phyloP scores from a whole-genome alignment of 1,140 invertebrate genomes.

The Leptinotarsa undecemlineata region DNA sequence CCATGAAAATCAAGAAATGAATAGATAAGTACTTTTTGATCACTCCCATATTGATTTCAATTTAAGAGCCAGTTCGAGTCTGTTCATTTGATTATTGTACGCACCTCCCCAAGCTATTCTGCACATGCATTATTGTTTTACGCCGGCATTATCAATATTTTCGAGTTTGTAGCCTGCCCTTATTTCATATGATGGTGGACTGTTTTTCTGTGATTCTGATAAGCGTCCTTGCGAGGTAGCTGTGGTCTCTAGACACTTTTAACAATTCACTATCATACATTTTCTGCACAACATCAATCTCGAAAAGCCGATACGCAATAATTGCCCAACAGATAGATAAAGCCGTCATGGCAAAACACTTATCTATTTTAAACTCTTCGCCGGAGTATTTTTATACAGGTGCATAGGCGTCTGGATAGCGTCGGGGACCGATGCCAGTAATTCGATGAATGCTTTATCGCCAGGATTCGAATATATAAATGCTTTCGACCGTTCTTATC shows the following conservation, averaged over 20 bases:
- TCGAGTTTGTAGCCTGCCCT: no score
- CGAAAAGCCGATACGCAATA: neutral
- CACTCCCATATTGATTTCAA: no score
- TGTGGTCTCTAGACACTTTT: neutral
- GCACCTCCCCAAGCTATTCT: no score
- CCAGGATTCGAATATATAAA: slow-evolving; percentile 24
- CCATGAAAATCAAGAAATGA: no score
- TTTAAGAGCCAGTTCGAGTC: no score
- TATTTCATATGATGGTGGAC: no score
- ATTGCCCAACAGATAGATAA: neutral
- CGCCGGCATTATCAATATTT: no score
- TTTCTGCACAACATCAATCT: neutral
- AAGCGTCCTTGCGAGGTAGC: no score
- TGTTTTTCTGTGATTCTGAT: no score
- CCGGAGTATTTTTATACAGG: slow-evolving; percentile 22
- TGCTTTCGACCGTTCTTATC: slow-evolving; percentile 27
- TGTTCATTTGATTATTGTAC: no score
- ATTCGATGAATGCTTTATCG: slow-evolving; percentile 36
- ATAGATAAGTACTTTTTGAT: no score
- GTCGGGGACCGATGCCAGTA: slow-evolving; percentile 30
- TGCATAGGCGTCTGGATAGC: slow-evolving; percentile 24
- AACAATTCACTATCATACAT: neutral
- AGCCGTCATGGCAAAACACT: slow-evolving; percentile 9
- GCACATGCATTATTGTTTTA: no score
- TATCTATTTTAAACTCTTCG: slow-evolving; percentile 17